Evolutionary conservation across 2,888 invertebrate species (phyloP), one percentile per base, ranked within the genome.

Genomic region (Nomada goodeniana): DNA sequence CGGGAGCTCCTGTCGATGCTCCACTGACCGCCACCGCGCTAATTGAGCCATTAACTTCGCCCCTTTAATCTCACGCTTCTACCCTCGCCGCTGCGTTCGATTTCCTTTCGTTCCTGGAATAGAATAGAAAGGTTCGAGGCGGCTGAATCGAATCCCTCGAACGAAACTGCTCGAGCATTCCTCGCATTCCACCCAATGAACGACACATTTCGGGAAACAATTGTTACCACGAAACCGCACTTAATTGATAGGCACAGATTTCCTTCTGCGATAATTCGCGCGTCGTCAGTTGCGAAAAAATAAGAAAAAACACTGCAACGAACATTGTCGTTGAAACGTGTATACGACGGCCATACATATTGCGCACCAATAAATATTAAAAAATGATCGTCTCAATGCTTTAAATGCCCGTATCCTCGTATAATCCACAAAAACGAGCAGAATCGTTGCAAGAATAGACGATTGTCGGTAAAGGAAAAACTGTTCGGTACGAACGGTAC

Each of bases 1-100:
- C n/a, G 53, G 65, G 61, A 13, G 65, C 82, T 75, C 67, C 74
- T 68, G 64, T 68, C 75, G 60, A 71, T 73, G 79, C 78, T 88
- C 85, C 76, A 80, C 59, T 68, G 80, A 61, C 76, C 64, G 69
- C 68, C 61, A 69, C 71, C 63, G 80, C 81, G 83, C 83, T 89
- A 89, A 89, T 89, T 87, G 88, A 89, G 86, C 80, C 84, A 88
- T 89, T 89, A 88, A 87, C 85, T 84, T 77, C 76, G 76, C 83
- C 82, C 82, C 87, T 87, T 89, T 85, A 86, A 89, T 89, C 88
- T 85, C 85, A 72, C 78, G 80, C 74, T 76, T 85, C 80, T 83
- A 73, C 78, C 74, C 74, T 80, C 79, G 61, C 69, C 79, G 64
- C 76, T n/a, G 50, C 47, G 15, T 82, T 81, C 83, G 85, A 83